Evolutionary conservation across 2,113 vertebrate genomes (phyloP), one percentile per base, ranked within the genome.

Genomic region (Myocastor coypus): DNA sequence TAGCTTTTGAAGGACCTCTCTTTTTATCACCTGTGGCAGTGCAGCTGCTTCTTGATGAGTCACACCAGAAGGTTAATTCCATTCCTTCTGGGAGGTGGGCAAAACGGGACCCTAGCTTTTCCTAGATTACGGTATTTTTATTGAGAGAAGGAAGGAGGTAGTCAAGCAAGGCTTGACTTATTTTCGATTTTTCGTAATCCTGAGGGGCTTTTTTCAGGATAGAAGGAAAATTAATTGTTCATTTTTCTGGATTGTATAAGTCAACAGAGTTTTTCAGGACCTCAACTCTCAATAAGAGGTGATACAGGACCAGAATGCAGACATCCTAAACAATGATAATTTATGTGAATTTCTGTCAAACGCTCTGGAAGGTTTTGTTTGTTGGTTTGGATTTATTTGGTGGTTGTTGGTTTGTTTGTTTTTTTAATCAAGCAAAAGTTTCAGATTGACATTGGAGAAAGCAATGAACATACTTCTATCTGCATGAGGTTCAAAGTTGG

Each of bases 211-310:
- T 90, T 80, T 83, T 68, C n/a, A 40, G 63, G 8, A 32, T 93
- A n/a, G 55, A 83, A 87, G n/a, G 66, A 92, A 89, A 92, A 63
- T 91, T 55, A 61, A 26, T 42, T 80, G 20, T 78, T 85, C 71
- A 82, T 85, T 88, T 88, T 91, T 28, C 63, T 94, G 40, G 40
- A 34, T 92, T 40, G 22, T 34, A 37, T 37, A 87, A 75, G 7
- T 26, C 59, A 59, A 57, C 42, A 37, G 63, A 91, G 71, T 91
- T 89, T 89, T 71, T 50, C 30, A 52, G 91, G 71, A 46, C 16
- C 94, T 91, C 71, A 8, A 11, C 63, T 5, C 26, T 71, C 40
- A 63, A n/a, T 92, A 81, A 22, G 40, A 52, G 52, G 69, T 50
- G 64, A 69, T 16, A 55, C 1, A 63, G 61, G 64, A 34, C 10